Evolutionary conservation across 2,888 invertebrate species (phyloP), one percentile per base, ranked within the genome.

Genomic region (Cephus sareptanus): DNA sequence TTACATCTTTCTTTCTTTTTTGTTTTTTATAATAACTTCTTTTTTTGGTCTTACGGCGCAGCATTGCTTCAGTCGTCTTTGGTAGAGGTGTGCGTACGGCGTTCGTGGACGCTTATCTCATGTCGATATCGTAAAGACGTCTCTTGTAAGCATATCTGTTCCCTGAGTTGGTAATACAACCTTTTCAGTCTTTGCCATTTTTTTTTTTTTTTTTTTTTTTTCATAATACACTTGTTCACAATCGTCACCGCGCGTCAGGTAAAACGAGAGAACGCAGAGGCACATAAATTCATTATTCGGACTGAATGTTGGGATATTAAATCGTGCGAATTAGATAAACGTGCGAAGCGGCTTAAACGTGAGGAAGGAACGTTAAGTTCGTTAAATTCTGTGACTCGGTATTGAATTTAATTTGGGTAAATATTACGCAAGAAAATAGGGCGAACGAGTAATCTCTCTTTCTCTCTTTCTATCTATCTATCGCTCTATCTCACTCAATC

Each of bases 91-190:
- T 83, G 82, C 83, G 83, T 84, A 81, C 85, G 79, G 76, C 75
- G 69, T 76, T 82, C 81, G 81, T 77, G 80, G 84, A 83, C 82
- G 79, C 78, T 81, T 80, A 82, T 85, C 80, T 80, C 82, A 74
- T 37, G 11, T 35, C 30, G 34, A 70, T 75, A 79, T 80, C 79
- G 79, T 81, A 79, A 83, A 85, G 83, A 87, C 81, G 80, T 81
- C 83, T 82, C 77, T 80, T 80, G 78, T 86, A 86, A 86, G 83
- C 85, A 85, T 86, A 84, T 86, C 90, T 89, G 87, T 87, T 90
- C 90, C 89, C 89, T 90, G 89, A 90, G 89, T 88, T 85, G 87
- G 86, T 85, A 83, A 83, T 88, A 87, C 87, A 89, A 89, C 87
- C 89, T 86, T 88, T 86, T 90, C 90, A 90, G 90, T 90, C 89